Percentiles rank a stretch among this genome's conserved stretches.
These are phyloP conservation scores for Orthonychiurus folsomi DNA, from an alignment of 2,888 invertebrate species.

Conservation along the genomic window DNA sequence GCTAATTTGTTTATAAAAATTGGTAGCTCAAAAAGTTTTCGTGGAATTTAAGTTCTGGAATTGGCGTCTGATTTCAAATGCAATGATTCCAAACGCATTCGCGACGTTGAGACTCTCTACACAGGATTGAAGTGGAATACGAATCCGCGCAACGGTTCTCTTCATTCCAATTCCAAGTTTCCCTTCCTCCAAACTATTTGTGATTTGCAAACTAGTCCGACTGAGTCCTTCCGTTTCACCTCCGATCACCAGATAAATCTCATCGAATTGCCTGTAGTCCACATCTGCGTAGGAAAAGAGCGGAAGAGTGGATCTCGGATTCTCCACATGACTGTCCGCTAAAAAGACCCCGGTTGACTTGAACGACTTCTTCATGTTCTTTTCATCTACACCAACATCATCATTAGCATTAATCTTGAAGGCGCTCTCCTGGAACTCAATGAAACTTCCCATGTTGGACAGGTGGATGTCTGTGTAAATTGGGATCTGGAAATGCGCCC, in stretches of 20 bases:
- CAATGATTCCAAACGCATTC: conserved; percentile 70
- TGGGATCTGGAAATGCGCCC: conserved; percentile 72
- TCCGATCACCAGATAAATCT: conserved; percentile 65
- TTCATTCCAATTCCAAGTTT: conserved; percentile 44
- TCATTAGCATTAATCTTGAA: conserved; percentile 41
- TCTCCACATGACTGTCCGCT: conserved; percentile 21
- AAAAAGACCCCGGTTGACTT: conserved; percentile 23
- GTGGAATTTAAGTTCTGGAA: conserved; percentile 21
- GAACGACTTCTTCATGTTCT: neutral
- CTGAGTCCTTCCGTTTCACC: conserved; percentile 87
- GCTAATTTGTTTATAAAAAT: too few species aligned
- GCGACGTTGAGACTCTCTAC: conserved; percentile 79
- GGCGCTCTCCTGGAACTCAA: conserved; percentile 50
- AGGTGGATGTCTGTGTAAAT: conserved; percentile 59
- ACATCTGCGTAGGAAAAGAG: conserved; percentile 56
- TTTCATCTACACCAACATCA: neutral
- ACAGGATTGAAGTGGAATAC: conserved; percentile 66
- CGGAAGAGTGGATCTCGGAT: conserved; percentile 46
- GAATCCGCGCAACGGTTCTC: conserved; percentile 56
- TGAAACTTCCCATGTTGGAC: conserved; percentile 51
- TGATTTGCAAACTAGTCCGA: conserved; percentile 55
- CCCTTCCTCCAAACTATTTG: conserved; percentile 11
- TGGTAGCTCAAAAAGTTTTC: neutral
- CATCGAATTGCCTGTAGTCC: conserved; percentile 50
- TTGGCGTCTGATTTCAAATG: conserved; percentile 73